A percentile compares a stretch with the other conserved stretches of the same genome.
phyloP scores from a whole-genome alignment of 2,113 vertebrate species.

The Lasiurus cinereus region DNA sequence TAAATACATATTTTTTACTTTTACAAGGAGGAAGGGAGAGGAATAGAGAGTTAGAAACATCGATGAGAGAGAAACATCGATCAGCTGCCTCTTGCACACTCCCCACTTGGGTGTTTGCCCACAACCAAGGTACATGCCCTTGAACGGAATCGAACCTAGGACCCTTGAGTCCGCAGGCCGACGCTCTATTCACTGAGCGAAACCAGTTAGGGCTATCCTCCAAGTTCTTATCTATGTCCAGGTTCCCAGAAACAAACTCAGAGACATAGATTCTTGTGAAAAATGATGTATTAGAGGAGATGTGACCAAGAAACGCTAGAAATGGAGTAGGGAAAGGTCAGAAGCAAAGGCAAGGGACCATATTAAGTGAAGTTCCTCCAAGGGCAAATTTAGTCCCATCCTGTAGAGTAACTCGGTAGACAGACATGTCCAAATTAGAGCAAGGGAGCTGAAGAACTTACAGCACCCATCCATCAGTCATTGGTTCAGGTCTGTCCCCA shows the following conservation, averaged over 20 bases:
- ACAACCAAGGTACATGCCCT: too few relatives aligned
- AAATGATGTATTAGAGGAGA: conserved; percentile 37
- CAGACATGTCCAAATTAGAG: neutral
- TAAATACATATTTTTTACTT: too few relatives aligned
- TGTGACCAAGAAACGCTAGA: neutral
- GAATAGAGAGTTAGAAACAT: too few relatives aligned
- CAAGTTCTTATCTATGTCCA: neutral
- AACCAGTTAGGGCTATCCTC: neutral
- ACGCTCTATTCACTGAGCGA: too few relatives aligned
- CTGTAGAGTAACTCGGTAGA: neutral
- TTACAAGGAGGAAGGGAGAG: too few relatives aligned
- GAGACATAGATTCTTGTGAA: conserved; percentile 17
- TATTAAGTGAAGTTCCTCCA: neutral
- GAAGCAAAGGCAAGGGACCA: neutral
- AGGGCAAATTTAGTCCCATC: neutral
- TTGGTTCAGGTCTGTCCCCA: neutral
- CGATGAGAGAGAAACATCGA: too few relatives aligned
- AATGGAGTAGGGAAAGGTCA: neutral
- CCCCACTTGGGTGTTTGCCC: too few relatives aligned
- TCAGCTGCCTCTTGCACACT: too few relatives aligned
- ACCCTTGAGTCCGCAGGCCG: too few relatives aligned
- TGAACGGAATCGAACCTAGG: too few relatives aligned
- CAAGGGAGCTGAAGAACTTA: neutral
- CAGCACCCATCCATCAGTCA: neutral
- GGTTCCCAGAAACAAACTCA: neutral